phyloP scores from a whole-genome alignment of 30 jellyfish, hydroid and myxozoan species.

The Hydractinia symbiolongicarpus region DNA sequence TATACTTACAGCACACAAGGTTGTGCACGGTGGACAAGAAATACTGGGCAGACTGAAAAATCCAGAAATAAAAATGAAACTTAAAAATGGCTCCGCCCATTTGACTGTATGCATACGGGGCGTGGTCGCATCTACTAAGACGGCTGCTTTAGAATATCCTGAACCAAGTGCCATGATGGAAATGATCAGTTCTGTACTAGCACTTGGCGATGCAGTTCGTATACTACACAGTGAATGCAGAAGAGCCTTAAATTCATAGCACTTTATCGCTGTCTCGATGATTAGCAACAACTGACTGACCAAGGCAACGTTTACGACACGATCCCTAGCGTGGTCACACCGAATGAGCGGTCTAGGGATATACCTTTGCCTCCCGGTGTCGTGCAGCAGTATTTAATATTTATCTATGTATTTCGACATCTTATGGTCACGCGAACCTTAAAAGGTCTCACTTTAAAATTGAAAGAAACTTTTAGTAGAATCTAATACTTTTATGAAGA shows the following conservation, averaged over 20 bases:
- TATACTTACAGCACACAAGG: slow-evolving; percentile 95
- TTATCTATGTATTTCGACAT: no score
- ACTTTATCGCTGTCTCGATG: no score
- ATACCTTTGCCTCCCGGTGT: no score
- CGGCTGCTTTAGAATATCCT: slow-evolving; percentile 94
- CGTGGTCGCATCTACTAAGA: slow-evolving; percentile 92
- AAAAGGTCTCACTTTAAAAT: no score
- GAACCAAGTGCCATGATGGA: slow-evolving; percentile 74
- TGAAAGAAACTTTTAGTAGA: no score
- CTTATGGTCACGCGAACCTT: no score
- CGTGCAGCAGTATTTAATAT: no score
- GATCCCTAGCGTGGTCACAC: no score
- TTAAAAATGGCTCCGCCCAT: slow-evolving; percentile 61
- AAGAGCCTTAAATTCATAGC: slow-evolving; percentile 37
- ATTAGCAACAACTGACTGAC: no score
- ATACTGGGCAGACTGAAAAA: slow-evolving; percentile 50
- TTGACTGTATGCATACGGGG: slow-evolving; percentile 94
- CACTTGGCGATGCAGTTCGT: slow-evolving; percentile 92
- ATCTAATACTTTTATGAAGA: no score
- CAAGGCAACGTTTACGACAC: no score
- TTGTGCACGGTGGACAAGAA: slow-evolving; percentile 93
- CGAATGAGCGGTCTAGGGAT: no score
- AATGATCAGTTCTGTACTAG: slow-evolving; percentile 84
- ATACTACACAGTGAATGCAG: slow-evolving; percentile 84
- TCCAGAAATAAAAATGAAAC: slow-evolving; percentile 31